These are phyloP conservation scores for Cinara cedri DNA, from an alignment of 2,888 invertebrate species.

Conservation along the genomic window DNA sequence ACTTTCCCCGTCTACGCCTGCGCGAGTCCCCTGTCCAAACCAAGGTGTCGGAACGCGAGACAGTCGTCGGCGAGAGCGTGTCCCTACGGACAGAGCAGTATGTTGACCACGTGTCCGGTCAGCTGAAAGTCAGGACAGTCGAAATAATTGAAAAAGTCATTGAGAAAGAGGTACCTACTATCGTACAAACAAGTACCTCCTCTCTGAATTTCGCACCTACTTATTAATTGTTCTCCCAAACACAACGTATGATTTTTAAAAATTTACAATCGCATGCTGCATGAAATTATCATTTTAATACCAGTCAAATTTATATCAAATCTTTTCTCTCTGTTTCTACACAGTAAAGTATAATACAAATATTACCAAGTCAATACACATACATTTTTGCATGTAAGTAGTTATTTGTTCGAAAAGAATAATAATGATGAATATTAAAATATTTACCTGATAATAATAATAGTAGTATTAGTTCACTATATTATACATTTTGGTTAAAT, in stretches of 20 bases:
- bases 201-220: conserved; percentile 53
- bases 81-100: conserved; percentile 87
- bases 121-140: conserved; percentile 85
- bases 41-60: conserved; percentile 87
- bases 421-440: too few relatives aligned
- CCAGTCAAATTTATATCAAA: background rate
- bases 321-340: conserved; percentile 3
- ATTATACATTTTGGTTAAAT: background rate
- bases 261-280: conserved; percentile 57
- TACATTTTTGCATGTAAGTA: conserved; percentile 48
- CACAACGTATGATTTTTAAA: conserved; percentile 34
- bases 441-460: too few relatives aligned
- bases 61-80: conserved; percentile 86
- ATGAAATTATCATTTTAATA: conserved; percentile 11
- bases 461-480: too few relatives aligned
- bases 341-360: background rate
- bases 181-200: conserved; percentile 50
- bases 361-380: conserved; percentile 1
- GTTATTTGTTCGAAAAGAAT: background rate
- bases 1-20: conserved; percentile 84
- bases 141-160: conserved; percentile 95
- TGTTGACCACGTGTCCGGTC: conserved; percentile 83
- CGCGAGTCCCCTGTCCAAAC: conserved; percentile 84
- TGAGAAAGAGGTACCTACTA: conserved; percentile 86
- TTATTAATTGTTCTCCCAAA: conserved; percentile 17